Conservation (phyloP, 1,140 invertebrate species). For the Aporrectodea caliginosa region DNA sequence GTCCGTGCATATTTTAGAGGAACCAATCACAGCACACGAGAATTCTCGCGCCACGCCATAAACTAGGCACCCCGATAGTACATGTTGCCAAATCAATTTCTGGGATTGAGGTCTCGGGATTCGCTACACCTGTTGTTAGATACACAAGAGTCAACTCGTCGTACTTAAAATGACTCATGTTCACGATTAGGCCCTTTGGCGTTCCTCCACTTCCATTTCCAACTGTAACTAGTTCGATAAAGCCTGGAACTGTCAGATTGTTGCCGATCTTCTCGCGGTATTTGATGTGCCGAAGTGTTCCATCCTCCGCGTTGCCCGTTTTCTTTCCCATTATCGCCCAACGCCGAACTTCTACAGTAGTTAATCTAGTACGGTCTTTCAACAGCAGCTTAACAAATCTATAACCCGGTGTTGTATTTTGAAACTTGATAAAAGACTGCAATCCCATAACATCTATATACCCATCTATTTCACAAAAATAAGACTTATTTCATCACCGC, state of each 20-base stretch:
- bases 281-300: background rate
- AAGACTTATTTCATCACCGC: too few species aligned
- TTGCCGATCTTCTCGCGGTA: background rate
- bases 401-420: background rate
- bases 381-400: background rate
- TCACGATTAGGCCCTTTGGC: background rate
- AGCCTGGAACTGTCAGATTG: background rate
- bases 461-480: too few species aligned
- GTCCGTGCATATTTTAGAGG: too few species aligned
- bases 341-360: background rate
- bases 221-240: background rate
- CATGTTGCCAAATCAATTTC: too few species aligned
- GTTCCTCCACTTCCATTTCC: background rate
- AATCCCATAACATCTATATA: slow-evolving; percentile 3
- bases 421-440: background rate
- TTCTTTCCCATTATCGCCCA: background rate
- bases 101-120: too few species aligned
- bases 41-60: too few species aligned
- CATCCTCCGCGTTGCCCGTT: background rate
- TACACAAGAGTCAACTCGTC: too few species aligned
- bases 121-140: too few species aligned
- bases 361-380: background rate
- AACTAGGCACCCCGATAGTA: too few species aligned
- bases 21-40: too few species aligned
- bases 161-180: background rate